Evolutionary conservation across 2,797 vertebrate genomes (phyloP).

Genomic region (Protosalanx chinensis): DNA sequence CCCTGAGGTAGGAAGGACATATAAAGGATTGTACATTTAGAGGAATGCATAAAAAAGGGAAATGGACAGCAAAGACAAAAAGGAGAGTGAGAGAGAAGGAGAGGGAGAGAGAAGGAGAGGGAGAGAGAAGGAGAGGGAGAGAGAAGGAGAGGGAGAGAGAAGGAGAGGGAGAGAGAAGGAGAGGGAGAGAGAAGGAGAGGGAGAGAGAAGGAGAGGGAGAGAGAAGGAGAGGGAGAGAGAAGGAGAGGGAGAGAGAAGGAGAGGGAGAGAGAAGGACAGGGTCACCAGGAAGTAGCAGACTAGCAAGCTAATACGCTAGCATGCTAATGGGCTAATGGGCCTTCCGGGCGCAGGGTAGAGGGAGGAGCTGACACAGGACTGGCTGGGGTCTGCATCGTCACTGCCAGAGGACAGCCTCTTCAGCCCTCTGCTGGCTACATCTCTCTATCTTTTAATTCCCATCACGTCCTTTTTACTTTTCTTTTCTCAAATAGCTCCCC

Average conservation of each 20-base stretch:
- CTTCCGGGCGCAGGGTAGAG: background rate
- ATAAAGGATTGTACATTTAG: background rate
- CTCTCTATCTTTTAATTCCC: conserved; percentile 37
- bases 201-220: no score
- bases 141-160: no score
- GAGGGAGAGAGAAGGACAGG: background rate
- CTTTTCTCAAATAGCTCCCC: background rate
- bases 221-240: no score
- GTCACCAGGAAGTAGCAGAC: background rate
- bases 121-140: no score
- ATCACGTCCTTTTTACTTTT: conserved; percentile 8
- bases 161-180: no score
- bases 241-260: background rate
- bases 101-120: no score
- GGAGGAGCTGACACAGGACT: background rate
- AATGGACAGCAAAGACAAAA: background rate
- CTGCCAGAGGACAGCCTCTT: conserved; percentile 30
- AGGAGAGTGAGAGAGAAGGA: no score
- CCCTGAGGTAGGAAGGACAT: background rate
- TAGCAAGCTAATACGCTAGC: background rate
- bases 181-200: no score
- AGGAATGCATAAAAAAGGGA: background rate
- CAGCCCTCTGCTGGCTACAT: conserved; percentile 49
- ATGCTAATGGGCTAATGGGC: background rate
- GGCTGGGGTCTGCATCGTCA: background rate